Conservation (phyloP, 2,888 invertebrate genomes). For the Phaonia tiefii region DNA sequence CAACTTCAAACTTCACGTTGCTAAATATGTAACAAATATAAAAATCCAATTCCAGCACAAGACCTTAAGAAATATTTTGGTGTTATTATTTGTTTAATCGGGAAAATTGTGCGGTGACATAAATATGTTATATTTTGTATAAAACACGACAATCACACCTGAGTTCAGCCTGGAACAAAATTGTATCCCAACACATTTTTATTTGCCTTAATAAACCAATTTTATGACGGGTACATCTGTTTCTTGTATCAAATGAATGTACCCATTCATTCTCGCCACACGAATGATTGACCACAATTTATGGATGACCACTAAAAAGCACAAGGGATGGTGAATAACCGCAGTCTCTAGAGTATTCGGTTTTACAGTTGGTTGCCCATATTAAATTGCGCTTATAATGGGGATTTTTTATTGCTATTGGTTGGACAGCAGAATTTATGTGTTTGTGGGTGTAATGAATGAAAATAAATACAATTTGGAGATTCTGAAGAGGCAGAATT, state of each 20-base stretch:
- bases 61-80: no score
- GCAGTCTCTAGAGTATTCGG: slow-evolving; percentile 54
- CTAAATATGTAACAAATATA: no score
- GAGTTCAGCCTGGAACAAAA: not conserved
- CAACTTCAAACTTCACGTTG: no score
- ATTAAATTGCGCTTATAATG: slow-evolving; percentile 62
- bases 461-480: no score
- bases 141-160: no score
- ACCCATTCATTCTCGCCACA: slow-evolving; percentile 28
- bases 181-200: slow-evolving; percentile 10
- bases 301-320: slow-evolving; percentile 43
- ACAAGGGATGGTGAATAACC: not conserved
- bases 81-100: no score
- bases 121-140: no score
- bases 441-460: no score
- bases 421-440: no score
- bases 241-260: not conserved
- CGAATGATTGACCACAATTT: slow-evolving; percentile 56
- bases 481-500: no score
- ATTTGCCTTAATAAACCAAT: slow-evolving; percentile 32
- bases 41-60: no score
- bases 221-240: slow-evolving; percentile 42
- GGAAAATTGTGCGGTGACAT: no score
- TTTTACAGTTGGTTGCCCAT: slow-evolving; percentile 56
- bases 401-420: slow-evolving; percentile 23